phyloP scores from a whole-genome alignment of 2,888 invertebrate species.

The Callinectes sapidus region DNA sequence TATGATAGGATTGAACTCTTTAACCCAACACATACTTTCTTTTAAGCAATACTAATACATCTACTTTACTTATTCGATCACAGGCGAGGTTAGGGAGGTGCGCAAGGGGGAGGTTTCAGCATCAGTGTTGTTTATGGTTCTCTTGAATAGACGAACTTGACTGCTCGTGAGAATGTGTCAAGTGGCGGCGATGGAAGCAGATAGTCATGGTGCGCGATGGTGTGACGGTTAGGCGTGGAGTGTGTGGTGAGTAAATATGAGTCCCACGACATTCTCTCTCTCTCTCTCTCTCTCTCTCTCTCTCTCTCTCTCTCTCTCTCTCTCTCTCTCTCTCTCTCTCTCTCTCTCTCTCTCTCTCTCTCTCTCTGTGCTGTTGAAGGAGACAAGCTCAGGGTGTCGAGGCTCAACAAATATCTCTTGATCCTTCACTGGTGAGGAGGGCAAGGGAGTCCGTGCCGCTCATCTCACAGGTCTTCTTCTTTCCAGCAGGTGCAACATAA shows the following conservation, averaged over 20 bases:
- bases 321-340: not conserved
- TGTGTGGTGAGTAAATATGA: constrained; percentile 1
- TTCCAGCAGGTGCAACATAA: constrained; percentile 36
- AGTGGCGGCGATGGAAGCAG: not conserved
- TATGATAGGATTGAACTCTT: no score
- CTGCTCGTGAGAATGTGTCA: not conserved
- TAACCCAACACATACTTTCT: no score
- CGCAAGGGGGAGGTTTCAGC: not conserved
- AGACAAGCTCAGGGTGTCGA: not conserved
- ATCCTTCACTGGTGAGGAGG: constrained; percentile 23
- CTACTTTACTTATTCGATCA: no score
- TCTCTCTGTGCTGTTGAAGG: constrained; percentile 20
- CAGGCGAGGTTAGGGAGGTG: no score
- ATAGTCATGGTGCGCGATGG: not conserved
- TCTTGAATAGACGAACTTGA: not conserved
- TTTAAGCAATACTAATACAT: no score
- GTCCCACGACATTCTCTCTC: not conserved
- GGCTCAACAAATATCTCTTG: constrained; percentile 32
- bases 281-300: constrained; percentile 11
- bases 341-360: not conserved
- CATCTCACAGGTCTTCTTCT: not conserved
- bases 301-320: constrained; percentile 75
- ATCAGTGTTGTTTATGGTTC: not conserved
- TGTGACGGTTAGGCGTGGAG: not conserved
- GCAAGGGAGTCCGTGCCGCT: constrained; percentile 15